Percentiles rank a stretch among this genome's conserved stretches.
phyloP scores from a whole-genome alignment of 2,113 vertebrate species.

The Chitala chitala region DNA sequence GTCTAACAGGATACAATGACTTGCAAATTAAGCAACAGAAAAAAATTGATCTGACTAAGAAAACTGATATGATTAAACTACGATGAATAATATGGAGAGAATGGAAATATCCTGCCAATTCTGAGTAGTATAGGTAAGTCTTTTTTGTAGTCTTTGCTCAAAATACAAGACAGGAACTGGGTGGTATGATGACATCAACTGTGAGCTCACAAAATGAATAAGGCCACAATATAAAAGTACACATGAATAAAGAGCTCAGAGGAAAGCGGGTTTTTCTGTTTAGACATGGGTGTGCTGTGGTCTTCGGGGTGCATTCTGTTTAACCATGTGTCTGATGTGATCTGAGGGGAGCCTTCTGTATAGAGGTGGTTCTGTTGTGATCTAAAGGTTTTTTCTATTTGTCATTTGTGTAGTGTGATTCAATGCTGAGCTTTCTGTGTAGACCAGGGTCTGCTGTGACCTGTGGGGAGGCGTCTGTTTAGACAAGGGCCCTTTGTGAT shows the following conservation, averaged over 20 bases:
- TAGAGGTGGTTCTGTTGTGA: not conserved
- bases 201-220: slow-evolving; percentile 21
- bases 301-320: not conserved
- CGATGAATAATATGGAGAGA: too few relatives aligned
- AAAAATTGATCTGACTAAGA: not conserved
- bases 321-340: not conserved
- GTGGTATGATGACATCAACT: slow-evolving; percentile 3
- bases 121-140: too few relatives aligned
- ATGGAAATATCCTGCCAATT: too few relatives aligned
- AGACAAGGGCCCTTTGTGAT: not conserved
- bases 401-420: not conserved
- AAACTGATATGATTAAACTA: too few relatives aligned
- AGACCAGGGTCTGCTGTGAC: not conserved
- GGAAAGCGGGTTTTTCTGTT: not conserved
- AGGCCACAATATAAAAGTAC: not conserved
- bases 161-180: not conserved
- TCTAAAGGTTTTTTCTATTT: not conserved
- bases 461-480: not conserved
- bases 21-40: not conserved
- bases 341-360: not conserved
- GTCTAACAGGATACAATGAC: not conserved
- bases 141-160: too few relatives aligned
- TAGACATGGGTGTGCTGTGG: not conserved
- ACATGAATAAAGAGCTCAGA: not conserved
- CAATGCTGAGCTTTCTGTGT: not conserved